Base-by-base conservation (phyloP, 2,888 invertebrate genomes). In the Tetragonula carbonaria region DNA sequence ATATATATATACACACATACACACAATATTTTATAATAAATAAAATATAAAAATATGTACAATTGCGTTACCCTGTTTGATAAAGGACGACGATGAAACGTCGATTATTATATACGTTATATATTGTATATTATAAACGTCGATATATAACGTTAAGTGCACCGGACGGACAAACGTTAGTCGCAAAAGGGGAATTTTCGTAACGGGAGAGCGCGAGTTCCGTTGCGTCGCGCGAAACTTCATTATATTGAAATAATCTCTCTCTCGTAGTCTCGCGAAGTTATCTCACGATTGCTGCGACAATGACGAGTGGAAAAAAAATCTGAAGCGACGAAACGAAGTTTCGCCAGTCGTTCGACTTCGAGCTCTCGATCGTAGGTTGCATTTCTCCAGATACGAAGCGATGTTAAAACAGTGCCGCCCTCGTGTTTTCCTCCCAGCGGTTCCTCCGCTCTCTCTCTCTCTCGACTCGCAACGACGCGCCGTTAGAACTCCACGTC, bases 381-480 rank as follows among this genome's bases (percentile, higher is more conserved):
- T 51, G 78, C 67, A 33, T 70, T 83, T 76, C 63, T 76, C 57
- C 63, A 18, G 53, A 45, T 5, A 28, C 65, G 79, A 50, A 23
- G 66, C 68, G 59, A 38, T 65, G 68, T 79, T 84, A 79, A 33
- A 80, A 73, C 80, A 74, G 73, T 33, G 66, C 73, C 86, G 80
- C 88, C 79, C 86, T 86, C 82, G 74, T 78, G 70, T 85, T 83
- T 85, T 85, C 86, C 85, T 70, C 78, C 76, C 65, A 78, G 65
- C 87, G 82, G 85, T 82, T 68, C 78, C 28, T 28, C 28, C 28
- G 28, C 28, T 28, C 28, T 28, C 28, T 28, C 82, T 59, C 74
- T 67, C 74, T 18, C 71, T 28, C 59, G 68, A 45, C 67, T 45
- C 45, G 45, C 45, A 45, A 45, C 45, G 45, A 45, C 45, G 45